These are phyloP conservation scores for Vannuccia rotundouncinata DNA, from an alignment of 2,888 invertebrate species.

Conservation along the genomic window DNA sequence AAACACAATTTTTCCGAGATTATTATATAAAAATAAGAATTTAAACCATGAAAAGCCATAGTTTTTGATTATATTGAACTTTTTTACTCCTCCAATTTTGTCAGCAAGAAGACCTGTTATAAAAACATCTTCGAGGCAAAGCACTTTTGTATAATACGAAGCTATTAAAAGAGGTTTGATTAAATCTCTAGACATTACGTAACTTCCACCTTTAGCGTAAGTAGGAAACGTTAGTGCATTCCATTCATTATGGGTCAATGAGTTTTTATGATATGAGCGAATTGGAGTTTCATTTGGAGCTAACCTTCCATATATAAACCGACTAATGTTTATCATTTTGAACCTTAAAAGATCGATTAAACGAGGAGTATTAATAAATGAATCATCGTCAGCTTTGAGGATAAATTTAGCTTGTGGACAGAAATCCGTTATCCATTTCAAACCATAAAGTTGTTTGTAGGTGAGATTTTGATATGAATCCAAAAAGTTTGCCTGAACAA, in stretches of 20 bases:
- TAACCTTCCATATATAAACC: background rate
- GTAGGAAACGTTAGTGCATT: background rate
- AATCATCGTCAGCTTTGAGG: constrained; percentile 35
- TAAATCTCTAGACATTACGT: background rate
- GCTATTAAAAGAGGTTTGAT: background rate
- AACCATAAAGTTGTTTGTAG: constrained; percentile 34
- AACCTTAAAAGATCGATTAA: background rate
- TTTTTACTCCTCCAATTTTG: too few relatives aligned
- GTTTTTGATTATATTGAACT: too few relatives aligned
- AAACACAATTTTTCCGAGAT: too few relatives aligned
- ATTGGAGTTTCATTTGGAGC: background rate
- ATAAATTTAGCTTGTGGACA: constrained; percentile 1
- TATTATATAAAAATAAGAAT: too few relatives aligned
- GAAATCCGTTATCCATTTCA: constrained; percentile 34
- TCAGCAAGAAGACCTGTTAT: constrained; percentile 10
- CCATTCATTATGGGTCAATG: background rate
- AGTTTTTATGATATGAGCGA: background rate
- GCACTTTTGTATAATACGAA: background rate
- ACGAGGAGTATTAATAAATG: constrained; percentile 27
- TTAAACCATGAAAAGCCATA: too few relatives aligned
- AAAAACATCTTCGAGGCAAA: constrained; percentile 28
- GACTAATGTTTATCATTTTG: background rate
- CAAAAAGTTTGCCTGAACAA: constrained; percentile 28
- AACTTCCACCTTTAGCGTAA: background rate
- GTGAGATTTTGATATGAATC: constrained; percentile 39